These are phyloP conservation scores for Macropis europaea DNA, from an alignment of 2,888 invertebrate species.

Conservation along the genomic window DNA sequence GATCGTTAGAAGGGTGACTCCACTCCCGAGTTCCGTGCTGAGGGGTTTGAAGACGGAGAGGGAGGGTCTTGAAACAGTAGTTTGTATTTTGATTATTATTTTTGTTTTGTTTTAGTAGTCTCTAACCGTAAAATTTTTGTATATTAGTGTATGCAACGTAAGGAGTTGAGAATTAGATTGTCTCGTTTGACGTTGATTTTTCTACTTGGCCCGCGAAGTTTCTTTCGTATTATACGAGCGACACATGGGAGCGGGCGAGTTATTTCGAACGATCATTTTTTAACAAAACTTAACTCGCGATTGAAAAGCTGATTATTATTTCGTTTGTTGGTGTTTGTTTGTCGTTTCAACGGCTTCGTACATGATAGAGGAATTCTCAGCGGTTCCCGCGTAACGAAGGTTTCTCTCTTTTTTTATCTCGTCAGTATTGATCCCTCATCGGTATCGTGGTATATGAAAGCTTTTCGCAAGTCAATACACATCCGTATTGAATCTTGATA, in stretches of 20 bases:
- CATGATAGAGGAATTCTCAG: too few relatives aligned
- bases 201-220: not conserved
- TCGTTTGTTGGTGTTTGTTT: not conserved
- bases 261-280: not conserved
- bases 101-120: not conserved
- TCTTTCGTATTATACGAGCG: not conserved
- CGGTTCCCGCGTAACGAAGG: not conserved
- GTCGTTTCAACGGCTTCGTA: not conserved
- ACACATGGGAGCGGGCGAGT: not conserved
- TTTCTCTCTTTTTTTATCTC: not conserved
- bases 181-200: not conserved
- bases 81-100: not conserved
- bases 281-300: not conserved
- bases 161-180: not conserved
- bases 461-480: constrained; percentile 49
- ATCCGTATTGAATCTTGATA: constrained; percentile 55
- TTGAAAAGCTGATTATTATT: not conserved
- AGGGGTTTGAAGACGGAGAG: too few relatives aligned
- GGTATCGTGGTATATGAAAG: constrained; percentile 16
- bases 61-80: too few relatives aligned
- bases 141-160: too few relatives aligned
- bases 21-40: too few relatives aligned
- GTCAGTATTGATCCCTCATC: constrained; percentile 33
- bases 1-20: too few relatives aligned
- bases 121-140: too few relatives aligned